phyloP scores from a whole-genome alignment of 2,797 vertebrate genomes.

The Prionace glauca region DNA sequence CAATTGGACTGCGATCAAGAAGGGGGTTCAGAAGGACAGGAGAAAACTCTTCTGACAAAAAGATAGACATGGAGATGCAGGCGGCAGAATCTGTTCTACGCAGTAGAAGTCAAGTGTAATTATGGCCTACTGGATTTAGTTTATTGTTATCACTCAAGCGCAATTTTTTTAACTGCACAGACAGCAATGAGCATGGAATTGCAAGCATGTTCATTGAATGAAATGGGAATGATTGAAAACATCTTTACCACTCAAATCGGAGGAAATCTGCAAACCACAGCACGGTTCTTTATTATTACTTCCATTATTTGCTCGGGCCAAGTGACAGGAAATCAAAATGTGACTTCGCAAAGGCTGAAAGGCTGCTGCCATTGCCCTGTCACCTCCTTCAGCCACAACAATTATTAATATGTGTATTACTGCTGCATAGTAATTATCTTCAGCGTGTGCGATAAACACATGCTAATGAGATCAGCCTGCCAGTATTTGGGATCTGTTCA shows the following conservation, averaged over 20 bases:
- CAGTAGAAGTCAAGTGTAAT: background rate
- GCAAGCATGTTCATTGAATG: background rate
- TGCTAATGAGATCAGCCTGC: constrained; percentile 38
- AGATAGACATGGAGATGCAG: background rate
- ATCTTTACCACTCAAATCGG: constrained; percentile 26
- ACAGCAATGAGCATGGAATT: background rate
- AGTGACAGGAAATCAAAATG: constrained; percentile 39
- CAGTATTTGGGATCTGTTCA: constrained; percentile 9
- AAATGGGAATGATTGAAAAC: constrained; percentile 36
- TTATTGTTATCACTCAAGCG: constrained; percentile 3
- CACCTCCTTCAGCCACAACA: constrained; percentile 12
- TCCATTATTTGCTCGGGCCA: constrained; percentile 30
- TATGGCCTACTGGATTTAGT: background rate
- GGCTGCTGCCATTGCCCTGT: constrained; percentile 15
- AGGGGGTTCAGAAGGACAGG: background rate
- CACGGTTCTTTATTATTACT: constrained; percentile 34
- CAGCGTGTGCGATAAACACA: constrained; percentile 29
- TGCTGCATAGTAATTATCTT: constrained; percentile 35
- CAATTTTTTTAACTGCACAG: background rate
- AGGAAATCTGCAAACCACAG: background rate
- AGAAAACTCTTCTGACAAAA: background rate
- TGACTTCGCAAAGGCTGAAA: constrained; percentile 29
- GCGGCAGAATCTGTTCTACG: background rate
- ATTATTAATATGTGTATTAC: constrained; percentile 35
- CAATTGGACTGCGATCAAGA: background rate